phyloP scores from a whole-genome alignment of 1,140 invertebrate species.

The Hycleus phaleratus region DNA sequence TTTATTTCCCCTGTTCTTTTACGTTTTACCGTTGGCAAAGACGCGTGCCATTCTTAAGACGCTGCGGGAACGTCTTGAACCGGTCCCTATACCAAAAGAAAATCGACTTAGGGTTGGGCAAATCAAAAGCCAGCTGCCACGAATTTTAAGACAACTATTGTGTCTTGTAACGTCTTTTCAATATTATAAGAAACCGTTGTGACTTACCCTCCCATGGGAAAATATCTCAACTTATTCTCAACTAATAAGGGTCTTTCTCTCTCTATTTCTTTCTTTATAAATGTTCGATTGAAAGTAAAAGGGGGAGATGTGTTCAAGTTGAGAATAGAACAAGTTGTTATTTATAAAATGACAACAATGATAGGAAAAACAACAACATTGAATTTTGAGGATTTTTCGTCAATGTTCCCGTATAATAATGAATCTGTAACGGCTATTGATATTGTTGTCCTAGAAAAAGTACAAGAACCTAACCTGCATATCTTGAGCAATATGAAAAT shows the following conservation, averaged over 20 bases:
- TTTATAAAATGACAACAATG: not conserved
- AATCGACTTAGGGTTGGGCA: conserved; percentile 30
- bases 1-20: not conserved
- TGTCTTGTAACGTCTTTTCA: conserved; percentile 28
- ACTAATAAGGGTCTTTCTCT: not conserved
- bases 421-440: conserved; percentile 3
- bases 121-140: conserved; percentile 34
- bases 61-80: conserved; percentile 22
- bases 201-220: conserved; percentile 23
- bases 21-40: conserved; percentile 6
- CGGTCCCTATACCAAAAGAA: conserved; percentile 6
- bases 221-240: not conserved
- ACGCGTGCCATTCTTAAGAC: conserved; percentile 24
- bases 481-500: conserved; percentile 4
- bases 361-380: not conserved
- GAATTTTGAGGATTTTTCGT: conserved; percentile 6
- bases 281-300: not conserved
- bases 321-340: not conserved
- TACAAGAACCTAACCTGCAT: conserved; percentile 4
- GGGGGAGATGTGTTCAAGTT: not conserved
- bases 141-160: conserved; percentile 19
- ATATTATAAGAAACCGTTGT: conserved; percentile 18
- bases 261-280: not conserved
- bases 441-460: not conserved
- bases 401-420: not conserved